Percentiles rank a stretch among this genome's conserved stretches.
phyloP scores from a whole-genome alignment of 2,113 vertebrate species.

The Pomatostomus ruficeps region DNA sequence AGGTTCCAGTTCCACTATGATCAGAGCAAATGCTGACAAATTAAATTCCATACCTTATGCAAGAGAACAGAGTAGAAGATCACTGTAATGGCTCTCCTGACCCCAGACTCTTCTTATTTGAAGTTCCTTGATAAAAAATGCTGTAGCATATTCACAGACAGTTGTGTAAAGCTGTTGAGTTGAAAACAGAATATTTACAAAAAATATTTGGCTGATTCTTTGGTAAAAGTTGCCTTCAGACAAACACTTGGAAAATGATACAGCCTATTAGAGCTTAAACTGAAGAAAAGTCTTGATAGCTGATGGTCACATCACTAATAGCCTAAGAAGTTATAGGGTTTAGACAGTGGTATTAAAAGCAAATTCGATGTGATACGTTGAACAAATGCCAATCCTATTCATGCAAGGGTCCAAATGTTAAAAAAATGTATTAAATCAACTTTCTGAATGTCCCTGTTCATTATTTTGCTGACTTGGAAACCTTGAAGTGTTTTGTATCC shows the following conservation, averaged over 20 bases:
- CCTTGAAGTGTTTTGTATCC: conserved; percentile 78
- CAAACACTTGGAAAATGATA: conserved; percentile 50
- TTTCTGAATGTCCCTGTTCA: conserved; percentile 69
- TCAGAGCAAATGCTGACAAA: neutral
- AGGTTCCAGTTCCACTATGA: neutral
- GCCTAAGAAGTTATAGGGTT: conserved; percentile 38
- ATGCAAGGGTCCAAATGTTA: conserved; percentile 60
- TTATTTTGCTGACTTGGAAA: conserved; percentile 84
- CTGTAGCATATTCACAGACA: neutral
- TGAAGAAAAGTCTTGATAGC: conserved; percentile 58
- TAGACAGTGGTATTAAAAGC: conserved; percentile 39
- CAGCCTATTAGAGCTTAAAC: conserved; percentile 56
- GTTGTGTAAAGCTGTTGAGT: neutral
- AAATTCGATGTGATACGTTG: conserved; percentile 40
- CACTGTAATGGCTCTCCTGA: neutral
- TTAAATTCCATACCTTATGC: neutral
- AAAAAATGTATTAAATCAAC: conserved; percentile 65
- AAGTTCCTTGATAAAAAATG: conserved; percentile 13
- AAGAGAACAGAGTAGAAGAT: neutral
- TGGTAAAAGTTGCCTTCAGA: conserved; percentile 23
- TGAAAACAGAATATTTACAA: conserved; percentile 15
- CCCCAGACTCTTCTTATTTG: conserved; percentile 21
- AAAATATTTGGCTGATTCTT: conserved; percentile 7
- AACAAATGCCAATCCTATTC: conserved; percentile 63
- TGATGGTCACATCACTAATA: conserved; percentile 56